Evolutionary conservation across 1,140 invertebrate species (phyloP).

Genomic region (Diachasmimorpha longicaudata): DNA sequence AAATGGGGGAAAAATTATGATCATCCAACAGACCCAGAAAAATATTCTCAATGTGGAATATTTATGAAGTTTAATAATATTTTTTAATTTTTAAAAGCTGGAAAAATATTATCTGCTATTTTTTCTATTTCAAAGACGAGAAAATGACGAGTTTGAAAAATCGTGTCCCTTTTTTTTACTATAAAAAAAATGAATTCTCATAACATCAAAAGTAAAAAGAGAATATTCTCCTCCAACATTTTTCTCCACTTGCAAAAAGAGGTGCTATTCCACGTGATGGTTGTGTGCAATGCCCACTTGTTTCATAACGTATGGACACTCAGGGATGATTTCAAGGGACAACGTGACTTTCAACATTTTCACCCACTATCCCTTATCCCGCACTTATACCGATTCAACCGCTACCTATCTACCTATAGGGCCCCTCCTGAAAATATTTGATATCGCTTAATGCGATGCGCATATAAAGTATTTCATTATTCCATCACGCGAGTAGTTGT

Average conservation of each 20-base stretch:
- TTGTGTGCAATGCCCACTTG: neutral
- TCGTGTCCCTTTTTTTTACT: no score
- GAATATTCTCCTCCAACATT: neutral
- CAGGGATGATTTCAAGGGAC: neutral
- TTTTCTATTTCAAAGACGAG: no score
- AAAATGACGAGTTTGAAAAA: no score
- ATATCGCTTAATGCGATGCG: slow-evolving; percentile 35
- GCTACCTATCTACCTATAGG: neutral
- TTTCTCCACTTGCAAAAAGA: neutral
- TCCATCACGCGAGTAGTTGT: neutral
- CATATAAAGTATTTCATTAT: slow-evolving; percentile 38
- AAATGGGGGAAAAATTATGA: neutral
- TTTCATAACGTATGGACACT: slow-evolving; percentile 21
- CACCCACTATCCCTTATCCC: neutral
- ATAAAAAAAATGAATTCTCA: neutral
- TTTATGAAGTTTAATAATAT: no score
- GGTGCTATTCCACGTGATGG: neutral
- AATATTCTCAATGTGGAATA: no score
- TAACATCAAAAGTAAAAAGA: neutral
- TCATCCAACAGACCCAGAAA: no score
- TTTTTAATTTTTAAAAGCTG: no score
- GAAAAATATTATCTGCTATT: no score
- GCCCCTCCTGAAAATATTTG: slow-evolving; percentile 22
- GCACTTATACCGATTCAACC: neutral
- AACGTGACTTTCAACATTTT: slow-evolving; percentile 20